Percentiles rank a stretch among this genome's conserved stretches.
Evolutionary conservation across 2,888 invertebrate genomes (phyloP).

Genomic region (Eupithecia pulchellata): DNA sequence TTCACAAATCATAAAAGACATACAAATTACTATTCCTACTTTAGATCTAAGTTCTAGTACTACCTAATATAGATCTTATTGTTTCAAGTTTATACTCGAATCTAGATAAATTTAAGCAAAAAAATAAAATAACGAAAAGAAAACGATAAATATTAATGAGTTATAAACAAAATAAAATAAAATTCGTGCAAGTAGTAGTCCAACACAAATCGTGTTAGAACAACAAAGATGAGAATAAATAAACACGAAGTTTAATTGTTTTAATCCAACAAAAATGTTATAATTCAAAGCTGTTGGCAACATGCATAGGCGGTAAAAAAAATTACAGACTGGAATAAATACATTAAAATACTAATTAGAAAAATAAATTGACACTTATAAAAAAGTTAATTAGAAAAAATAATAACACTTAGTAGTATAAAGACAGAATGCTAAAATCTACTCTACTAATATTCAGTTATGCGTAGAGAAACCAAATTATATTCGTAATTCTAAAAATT

Average conservation of each 20-base stretch:
- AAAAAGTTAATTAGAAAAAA: background rate
- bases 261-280: background rate
- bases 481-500: background rate
- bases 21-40: background rate
- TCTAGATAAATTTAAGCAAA: background rate
- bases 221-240: constrained; percentile 10
- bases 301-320: background rate
- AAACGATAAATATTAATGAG: background rate
- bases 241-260: background rate
- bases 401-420: background rate
- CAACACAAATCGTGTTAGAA: constrained; percentile 39
- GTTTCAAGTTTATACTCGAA: background rate
- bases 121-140: background rate
- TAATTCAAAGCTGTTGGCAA: background rate
- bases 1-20: too few relatives aligned
- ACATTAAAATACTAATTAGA: background rate
- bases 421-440: background rate
- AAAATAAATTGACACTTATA: background rate
- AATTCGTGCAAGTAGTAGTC: constrained; percentile 41
- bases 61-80: background rate
- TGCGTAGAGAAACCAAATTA: background rate
- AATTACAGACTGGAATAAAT: background rate
- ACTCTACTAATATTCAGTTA: constrained; percentile 2
- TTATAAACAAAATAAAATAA: constrained; percentile 19
- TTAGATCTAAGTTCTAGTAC: background rate